These are phyloP conservation scores for Phragmatobia fuliginosa DNA, from an alignment of 2,888 invertebrate genomes.

Conservation along the genomic window DNA sequence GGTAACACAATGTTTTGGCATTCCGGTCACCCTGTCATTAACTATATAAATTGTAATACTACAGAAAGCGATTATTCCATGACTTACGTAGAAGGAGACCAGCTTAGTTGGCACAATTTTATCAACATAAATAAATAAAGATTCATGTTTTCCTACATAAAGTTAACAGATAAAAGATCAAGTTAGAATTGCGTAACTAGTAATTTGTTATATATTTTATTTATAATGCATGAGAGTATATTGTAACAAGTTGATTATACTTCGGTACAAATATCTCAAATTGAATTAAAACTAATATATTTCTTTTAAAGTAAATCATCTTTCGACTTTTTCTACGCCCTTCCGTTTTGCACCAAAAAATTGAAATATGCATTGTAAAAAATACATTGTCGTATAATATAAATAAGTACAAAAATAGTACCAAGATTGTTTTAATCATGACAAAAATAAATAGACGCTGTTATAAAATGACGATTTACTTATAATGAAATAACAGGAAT, in stretches of 20 bases:
- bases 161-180: slow-evolving; percentile 19
- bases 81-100: slow-evolving; percentile 31
- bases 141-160: slow-evolving; percentile 27
- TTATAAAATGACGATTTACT: slow-evolving; percentile 34
- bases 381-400: slow-evolving; percentile 16
- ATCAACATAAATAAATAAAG: slow-evolving; percentile 37
- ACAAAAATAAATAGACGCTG: slow-evolving; percentile 36
- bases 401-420: slow-evolving; percentile 51
- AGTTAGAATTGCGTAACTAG: slow-evolving; percentile 11
- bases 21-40: slow-evolving; percentile 56
- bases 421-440: slow-evolving; percentile 35
- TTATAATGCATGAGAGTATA: slow-evolving; percentile 7
- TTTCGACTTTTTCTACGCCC: slow-evolving; percentile 20
- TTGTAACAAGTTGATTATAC: slow-evolving; percentile 14
- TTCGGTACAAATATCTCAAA: slow-evolving; percentile 10
- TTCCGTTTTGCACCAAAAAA: neutral
- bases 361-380: slow-evolving; percentile 17
- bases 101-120: slow-evolving; percentile 44
- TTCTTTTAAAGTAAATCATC: slow-evolving; percentile 23
- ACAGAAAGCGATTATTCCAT: slow-evolving; percentile 37
- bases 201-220: slow-evolving; percentile 5
- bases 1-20: slow-evolving; percentile 69
- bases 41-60: slow-evolving; percentile 36
- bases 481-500: slow-evolving; percentile 31
- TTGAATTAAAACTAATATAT: slow-evolving; percentile 9